Evolutionary conservation across 2,888 invertebrate species (phyloP), one percentile per base, ranked within the genome.

Genomic region (Nudaria mundana): DNA sequence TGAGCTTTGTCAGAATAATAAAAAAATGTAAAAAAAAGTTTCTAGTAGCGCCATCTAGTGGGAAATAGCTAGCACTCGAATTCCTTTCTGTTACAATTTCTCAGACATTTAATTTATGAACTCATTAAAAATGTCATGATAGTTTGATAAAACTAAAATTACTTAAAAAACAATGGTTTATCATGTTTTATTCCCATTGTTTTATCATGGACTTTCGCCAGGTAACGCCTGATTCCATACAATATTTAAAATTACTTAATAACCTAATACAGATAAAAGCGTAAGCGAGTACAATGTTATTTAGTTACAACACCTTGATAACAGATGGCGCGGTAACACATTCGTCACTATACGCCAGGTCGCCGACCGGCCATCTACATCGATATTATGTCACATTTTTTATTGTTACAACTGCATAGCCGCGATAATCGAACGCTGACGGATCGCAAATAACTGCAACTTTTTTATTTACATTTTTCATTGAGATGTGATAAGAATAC

Each of bases 361-460:
- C 57, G 48, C 25, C 42, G 54, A 47, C 52, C 57, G 49, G 37
- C 43, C 43, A 36, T 23, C 36, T 24, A 40, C 30, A 7, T 3
- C 2, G 40, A n/a, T n/a, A n/a, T 48, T 61, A 56, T 53, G 54
- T 55, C 58, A 60, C 64, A 45, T 51, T 66, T 67, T 72, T 68
- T 71, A 68, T 63, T 54, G 30, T 34, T 57, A 42, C 49, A 45
- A 44, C 37, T 47, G 53, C 51, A 50, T 54, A 52, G 50, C 51
- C 44, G 42, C 48, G 40, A 54, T 78, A 76, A 81, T 77, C 81
- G 82, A 71, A 12, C 81, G 42, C 52, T 74, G 79, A 76, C 81
- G 71, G 71, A 66, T 68, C 67, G 61, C 49, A 46, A 48, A 62
- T 62, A 62, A n/a, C 63, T 66, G 20, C 20, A 73, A 63, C 66